These are phyloP conservation scores for Actinia tenebrosa DNA, from an alignment of 64 coral and sea anemone species.

Conservation along the genomic window DNA sequence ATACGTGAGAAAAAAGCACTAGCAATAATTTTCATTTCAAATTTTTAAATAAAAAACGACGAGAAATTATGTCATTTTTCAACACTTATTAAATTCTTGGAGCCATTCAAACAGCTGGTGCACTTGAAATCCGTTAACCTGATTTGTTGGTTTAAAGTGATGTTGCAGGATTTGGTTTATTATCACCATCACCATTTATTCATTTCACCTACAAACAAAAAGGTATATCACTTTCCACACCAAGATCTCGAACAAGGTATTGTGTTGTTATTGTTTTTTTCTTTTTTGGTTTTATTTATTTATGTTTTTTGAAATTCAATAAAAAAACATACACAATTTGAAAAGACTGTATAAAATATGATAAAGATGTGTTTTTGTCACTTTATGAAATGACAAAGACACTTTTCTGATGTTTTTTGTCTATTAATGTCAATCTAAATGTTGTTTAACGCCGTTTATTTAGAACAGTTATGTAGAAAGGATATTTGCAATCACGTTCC, in stretches of 20 bases:
- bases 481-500: too few relatives aligned
- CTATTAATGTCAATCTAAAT: too few relatives aligned
- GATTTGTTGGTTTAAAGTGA: neutral
- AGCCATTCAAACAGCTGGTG: slow-evolving; percentile 8
- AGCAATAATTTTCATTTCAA: neutral
- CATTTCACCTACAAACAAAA: neutral
- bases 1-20: neutral
- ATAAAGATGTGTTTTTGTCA: too few relatives aligned
- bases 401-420: too few relatives aligned
- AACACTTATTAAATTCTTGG: neutral
- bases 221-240: neutral
- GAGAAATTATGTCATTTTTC: neutral
- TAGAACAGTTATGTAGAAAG: too few relatives aligned
- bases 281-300: neutral
- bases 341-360: neutral
- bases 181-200: neutral
- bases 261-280: neutral
- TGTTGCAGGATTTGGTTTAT: neutral
- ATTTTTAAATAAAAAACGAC: neutral
- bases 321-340: neutral
- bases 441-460: too few relatives aligned
- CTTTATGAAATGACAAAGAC: too few relatives aligned
- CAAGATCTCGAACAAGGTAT: neutral
- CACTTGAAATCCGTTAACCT: neutral
- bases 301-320: neutral